Percentiles rank a stretch among this genome's conserved stretches.
Conservation (phyloP, 2,797 vertebrate species). For the Pantherophis vulpinus region DNA sequence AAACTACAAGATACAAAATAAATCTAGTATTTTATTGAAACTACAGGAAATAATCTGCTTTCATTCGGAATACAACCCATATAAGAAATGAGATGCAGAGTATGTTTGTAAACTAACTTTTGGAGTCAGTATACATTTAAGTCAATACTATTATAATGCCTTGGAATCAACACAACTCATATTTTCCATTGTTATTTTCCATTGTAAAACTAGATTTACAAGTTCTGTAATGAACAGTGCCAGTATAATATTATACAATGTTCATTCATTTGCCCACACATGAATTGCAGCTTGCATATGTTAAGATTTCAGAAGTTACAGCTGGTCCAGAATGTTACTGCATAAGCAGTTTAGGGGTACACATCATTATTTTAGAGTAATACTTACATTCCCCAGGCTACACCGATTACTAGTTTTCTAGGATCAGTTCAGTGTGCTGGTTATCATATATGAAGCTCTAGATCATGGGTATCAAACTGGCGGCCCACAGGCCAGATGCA, state of each 20-base stretch:
- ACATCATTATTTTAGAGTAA: background rate
- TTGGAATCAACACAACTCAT: background rate
- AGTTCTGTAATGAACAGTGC: background rate
- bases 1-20: background rate
- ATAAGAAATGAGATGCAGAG: background rate
- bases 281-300: background rate
- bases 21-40: background rate
- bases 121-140: background rate
- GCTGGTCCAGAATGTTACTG: background rate
- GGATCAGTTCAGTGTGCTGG: background rate
- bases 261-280: background rate
- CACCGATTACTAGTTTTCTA: background rate
- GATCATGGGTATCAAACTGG: background rate
- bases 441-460: background rate
- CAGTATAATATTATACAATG: background rate
- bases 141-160: background rate
- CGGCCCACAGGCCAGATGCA: no score
- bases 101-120: background rate
- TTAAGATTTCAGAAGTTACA: background rate
- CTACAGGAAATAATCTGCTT: background rate
- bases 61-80: background rate
- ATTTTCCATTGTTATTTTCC: background rate
- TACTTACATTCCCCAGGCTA: background rate
- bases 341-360: background rate
- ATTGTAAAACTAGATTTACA: background rate